Conservation (phyloP, 2,113 vertebrate genomes). For the Bolborhynchus lineola region DNA sequence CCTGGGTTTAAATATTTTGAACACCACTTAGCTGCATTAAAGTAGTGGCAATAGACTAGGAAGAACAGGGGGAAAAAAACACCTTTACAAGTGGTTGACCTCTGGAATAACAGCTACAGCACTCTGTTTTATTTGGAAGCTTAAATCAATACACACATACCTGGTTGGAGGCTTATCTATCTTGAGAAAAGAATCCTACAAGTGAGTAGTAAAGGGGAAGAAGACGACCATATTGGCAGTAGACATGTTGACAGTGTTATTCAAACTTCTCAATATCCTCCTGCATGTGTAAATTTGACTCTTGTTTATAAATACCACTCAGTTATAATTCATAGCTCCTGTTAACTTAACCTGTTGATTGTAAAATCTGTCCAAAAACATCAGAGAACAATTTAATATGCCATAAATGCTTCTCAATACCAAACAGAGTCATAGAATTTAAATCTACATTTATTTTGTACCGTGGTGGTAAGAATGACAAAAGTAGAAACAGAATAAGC, state of each 20-base stretch:
- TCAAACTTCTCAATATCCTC: conserved; percentile 64
- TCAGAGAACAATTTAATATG: conserved; percentile 39
- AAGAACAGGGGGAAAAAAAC: background rate
- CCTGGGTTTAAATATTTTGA: background rate
- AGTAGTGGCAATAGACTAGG: background rate
- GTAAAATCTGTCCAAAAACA: conserved; percentile 66
- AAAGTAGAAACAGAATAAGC: background rate
- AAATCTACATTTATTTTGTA: conserved; percentile 35
- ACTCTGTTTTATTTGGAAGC: conserved; percentile 57
- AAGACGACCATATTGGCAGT: conserved; percentile 23
- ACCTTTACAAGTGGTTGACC: background rate
- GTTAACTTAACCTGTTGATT: conserved; percentile 62
- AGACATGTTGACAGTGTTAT: conserved; percentile 56
- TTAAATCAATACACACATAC: conserved; percentile 55
- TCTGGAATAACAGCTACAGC: conserved; percentile 9
- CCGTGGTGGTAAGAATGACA: conserved; percentile 29
- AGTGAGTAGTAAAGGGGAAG: conserved; percentile 31
- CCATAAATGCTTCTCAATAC: conserved; percentile 55
- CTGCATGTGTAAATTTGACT: conserved; percentile 56
- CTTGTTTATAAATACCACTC: conserved; percentile 69
- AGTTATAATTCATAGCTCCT: conserved; percentile 68
- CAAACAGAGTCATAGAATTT: conserved; percentile 38
- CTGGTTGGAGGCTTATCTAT: conserved; percentile 35
- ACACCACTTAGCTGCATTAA: background rate
- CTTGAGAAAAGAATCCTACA: conserved; percentile 14